Percentiles rank a stretch among this genome's conserved stretches.
phyloP scores from a whole-genome alignment of 2,797 vertebrate species.

The Lithobates pipiens region DNA sequence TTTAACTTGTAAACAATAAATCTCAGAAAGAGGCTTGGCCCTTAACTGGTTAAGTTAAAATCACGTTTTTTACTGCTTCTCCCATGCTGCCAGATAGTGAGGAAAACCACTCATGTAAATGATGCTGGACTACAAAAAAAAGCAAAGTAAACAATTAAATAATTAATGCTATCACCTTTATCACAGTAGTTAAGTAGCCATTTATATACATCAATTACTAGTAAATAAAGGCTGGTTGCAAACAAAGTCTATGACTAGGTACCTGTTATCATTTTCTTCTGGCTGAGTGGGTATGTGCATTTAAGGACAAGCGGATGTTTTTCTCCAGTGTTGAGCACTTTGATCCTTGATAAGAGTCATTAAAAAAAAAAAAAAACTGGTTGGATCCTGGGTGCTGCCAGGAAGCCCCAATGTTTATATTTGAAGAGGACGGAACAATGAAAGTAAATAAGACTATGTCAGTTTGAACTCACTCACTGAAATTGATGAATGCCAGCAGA shows the following conservation, averaged over 20 bases:
- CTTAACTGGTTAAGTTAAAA: no score
- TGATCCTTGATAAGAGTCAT: constrained; percentile 43
- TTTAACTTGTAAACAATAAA: no score
- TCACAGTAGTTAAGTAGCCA: neutral
- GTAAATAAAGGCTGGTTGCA: neutral
- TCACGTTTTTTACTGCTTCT: no score
- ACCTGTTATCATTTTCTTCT: neutral
- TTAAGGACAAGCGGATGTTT: constrained; percentile 57
- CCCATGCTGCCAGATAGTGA: neutral
- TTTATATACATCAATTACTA: neutral
- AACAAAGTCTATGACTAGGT: neutral
- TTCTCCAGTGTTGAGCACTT: constrained; percentile 49
- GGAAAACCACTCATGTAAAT: neutral
- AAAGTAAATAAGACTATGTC: constrained; percentile 42
- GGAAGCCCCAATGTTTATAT: constrained; percentile 54
- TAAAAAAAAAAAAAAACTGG: constrained; percentile 1
- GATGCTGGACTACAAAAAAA: neutral
- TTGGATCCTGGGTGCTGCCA: constrained; percentile 14
- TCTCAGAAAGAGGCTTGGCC: no score
- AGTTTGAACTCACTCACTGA: constrained; percentile 10
- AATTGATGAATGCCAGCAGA: neutral
- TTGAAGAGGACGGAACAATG: constrained; percentile 18
- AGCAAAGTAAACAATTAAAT: neutral
- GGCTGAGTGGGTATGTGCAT: constrained; percentile 3
- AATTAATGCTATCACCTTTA: neutral